Conservation (phyloP, 37 sponge, comb jelly and placozoan genomes). For the Crambe crambe region DNA sequence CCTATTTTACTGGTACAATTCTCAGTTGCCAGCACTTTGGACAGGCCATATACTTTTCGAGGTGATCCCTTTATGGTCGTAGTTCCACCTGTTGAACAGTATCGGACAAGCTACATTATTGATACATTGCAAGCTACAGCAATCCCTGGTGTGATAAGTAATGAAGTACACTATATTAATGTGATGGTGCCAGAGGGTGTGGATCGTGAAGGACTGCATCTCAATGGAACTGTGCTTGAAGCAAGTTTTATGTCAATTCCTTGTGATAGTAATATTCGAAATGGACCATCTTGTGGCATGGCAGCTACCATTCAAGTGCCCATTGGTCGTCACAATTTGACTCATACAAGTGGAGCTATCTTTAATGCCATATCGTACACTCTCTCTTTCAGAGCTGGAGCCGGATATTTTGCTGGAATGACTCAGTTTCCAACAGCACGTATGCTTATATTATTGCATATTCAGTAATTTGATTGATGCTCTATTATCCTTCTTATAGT, state of each 20-base stretch:
- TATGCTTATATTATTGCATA: too few relatives aligned
- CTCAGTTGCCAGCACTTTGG: slow-evolving; percentile 26
- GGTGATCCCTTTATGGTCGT: slow-evolving; percentile 48
- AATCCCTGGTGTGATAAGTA: neutral
- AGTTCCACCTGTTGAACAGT: slow-evolving; percentile 54
- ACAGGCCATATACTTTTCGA: slow-evolving; percentile 5
- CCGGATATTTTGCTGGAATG: slow-evolving; percentile 53
- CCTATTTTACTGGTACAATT: slow-evolving; percentile 48
- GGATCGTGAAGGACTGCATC: neutral
- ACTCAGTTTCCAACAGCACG: slow-evolving; percentile 31
- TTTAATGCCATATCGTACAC: slow-evolving; percentile 33
- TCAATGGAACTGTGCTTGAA: too few relatives aligned
- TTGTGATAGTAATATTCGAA: slow-evolving; percentile 10
- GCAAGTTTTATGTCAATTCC: neutral
- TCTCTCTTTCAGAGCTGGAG: slow-evolving; percentile 13
- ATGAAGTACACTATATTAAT: too few relatives aligned
- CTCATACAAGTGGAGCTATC: neutral
- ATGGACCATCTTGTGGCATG: slow-evolving; percentile 31
- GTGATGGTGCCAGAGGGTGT: too few relatives aligned
- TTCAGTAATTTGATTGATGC: too few relatives aligned
- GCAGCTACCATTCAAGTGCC: slow-evolving; percentile 13
- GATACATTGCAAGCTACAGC: neutral
- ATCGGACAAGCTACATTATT: slow-evolving; percentile 19
- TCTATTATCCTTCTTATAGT: neutral
- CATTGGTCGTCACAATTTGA: neutral